A percentile compares a stretch with the other conserved stretches of the same genome.
Conservation (phyloP, 2,888 invertebrate genomes). For the Tiliacea aurago region DNA sequence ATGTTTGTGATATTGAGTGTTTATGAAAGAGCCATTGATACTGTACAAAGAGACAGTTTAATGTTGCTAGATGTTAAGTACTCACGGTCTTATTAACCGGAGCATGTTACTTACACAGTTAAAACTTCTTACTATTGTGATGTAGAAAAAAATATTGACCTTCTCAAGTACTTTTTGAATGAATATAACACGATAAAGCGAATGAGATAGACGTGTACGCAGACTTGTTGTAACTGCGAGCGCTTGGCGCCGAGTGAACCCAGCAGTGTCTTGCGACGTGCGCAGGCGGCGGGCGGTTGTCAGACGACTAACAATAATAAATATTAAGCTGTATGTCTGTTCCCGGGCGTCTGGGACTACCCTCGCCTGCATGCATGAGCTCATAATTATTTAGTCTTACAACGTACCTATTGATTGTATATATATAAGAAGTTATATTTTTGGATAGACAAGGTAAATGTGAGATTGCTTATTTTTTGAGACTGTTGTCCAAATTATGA, state of each 20-base stretch:
- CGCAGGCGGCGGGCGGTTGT: constrained; percentile 8
- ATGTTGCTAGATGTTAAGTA: constrained; percentile 44
- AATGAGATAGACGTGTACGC: constrained; percentile 14
- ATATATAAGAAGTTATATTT: constrained; percentile 86
- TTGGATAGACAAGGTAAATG: constrained; percentile 82
- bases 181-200: constrained; percentile 16
- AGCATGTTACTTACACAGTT: constrained; percentile 53
- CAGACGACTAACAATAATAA: constrained; percentile 31
- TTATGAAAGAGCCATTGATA: constrained; percentile 49
- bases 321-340: constrained; percentile 9
- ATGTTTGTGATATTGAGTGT: constrained; percentile 81
- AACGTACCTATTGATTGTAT: constrained; percentile 73
- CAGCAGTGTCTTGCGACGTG: constrained; percentile 26
- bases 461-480: constrained; percentile 87
- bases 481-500: constrained; percentile 88
- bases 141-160: constrained; percentile 19
- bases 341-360: constrained; percentile 8
- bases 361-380: constrained; percentile 11
- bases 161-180: constrained; percentile 34
- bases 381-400: constrained; percentile 44
- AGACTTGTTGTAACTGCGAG: constrained; percentile 5
- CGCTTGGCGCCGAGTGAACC: constrained; percentile 7
- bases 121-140: constrained; percentile 34
- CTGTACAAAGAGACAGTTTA: constrained; percentile 47
- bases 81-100: constrained; percentile 50